These are phyloP conservation scores for Petrocephalus sullivani DNA, from an alignment of 2,797 vertebrate species.

Conservation along the genomic window DNA sequence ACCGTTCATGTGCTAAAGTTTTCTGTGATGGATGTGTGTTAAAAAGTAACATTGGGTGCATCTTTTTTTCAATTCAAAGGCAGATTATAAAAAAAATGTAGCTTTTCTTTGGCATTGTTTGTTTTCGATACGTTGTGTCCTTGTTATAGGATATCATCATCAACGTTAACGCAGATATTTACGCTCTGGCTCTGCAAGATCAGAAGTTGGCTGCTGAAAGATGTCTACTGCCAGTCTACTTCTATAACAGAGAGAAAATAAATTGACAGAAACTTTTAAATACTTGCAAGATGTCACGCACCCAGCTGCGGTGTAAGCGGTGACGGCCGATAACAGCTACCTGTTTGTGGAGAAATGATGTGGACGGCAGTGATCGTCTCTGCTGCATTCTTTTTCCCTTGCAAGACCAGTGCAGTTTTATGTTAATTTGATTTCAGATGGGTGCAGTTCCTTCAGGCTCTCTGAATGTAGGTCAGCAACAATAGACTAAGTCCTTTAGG, in stretches of 20 bases:
- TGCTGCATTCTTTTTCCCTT: neutral
- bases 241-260: neutral
- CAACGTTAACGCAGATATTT: neutral
- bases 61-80: neutral
- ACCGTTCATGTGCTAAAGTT: neutral
- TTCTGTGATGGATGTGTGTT: neutral
- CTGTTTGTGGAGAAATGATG: slow-evolving; percentile 34
- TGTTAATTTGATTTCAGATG: slow-evolving; percentile 40
- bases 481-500: slow-evolving; percentile 33
- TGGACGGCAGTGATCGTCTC: slow-evolving; percentile 29
- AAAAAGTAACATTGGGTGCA: neutral
- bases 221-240: neutral
- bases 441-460: slow-evolving; percentile 36
- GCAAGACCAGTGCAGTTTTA: slow-evolving; percentile 28
- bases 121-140: neutral
- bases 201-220: neutral
- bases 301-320: neutral
- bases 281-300: neutral
- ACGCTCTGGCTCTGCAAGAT: neutral
- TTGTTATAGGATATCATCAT: neutral
- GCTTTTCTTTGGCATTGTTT: neutral
- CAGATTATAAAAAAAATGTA: neutral
- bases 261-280: neutral
- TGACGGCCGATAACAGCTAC: slow-evolving; percentile 25
- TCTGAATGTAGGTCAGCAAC: slow-evolving; percentile 37